Base-by-base conservation (phyloP, 2,113 vertebrate species). In the Plecotus auritus region DNA sequence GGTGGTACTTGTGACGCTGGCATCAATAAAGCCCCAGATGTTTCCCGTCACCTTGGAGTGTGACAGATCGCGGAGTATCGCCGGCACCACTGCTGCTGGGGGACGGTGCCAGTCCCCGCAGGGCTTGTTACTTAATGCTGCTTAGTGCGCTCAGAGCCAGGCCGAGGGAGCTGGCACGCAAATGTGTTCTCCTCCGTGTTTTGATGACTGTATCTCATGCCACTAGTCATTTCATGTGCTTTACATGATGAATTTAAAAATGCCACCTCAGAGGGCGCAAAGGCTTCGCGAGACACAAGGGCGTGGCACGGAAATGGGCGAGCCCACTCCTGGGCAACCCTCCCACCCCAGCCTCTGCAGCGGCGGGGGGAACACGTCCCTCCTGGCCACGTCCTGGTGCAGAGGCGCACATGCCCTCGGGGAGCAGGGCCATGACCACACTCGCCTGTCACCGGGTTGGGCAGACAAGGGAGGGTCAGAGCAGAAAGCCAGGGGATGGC, bases 211-310 rank as follows among this genome's bases (percentile, higher is more conserved):
- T 10, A 12, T 47, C 76, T 70, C 81, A 4, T 11, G 69, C 20
- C 59, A 30, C 35, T 28, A n/a, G 86, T 40, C 26, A 67, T 30
- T 77, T 3, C 22, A 13, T 7, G 20, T 7, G 20, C 42, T 51
- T 45, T 45, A n/a, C 20, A 51, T 76, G 47, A 16, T 67, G 22
- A 78, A 40, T 77, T 91, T 81, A n/a, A 35, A 66, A 93, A 81
- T 0, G 9, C 22, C 35, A 8, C 16, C 56, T 45, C 47, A 87
- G 70, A 12, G 32, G 85, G 47, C 16, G 85, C 11, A 2, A 8
- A 40, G 61, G 9, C 26, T 45, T 9, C 14, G 2, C 30, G 7
- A 23, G 72, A 81, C 0, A 0, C 54, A 17, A 37, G 26, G 28
- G 61, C 1, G 2, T 3, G 3, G 17, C 32, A 40, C 12, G 72